These are phyloP conservation scores for Pseudorhiza aurosa DNA, from an alignment of 30 jellyfish, hydroid and myxozoan species.

Conservation along the genomic window DNA sequence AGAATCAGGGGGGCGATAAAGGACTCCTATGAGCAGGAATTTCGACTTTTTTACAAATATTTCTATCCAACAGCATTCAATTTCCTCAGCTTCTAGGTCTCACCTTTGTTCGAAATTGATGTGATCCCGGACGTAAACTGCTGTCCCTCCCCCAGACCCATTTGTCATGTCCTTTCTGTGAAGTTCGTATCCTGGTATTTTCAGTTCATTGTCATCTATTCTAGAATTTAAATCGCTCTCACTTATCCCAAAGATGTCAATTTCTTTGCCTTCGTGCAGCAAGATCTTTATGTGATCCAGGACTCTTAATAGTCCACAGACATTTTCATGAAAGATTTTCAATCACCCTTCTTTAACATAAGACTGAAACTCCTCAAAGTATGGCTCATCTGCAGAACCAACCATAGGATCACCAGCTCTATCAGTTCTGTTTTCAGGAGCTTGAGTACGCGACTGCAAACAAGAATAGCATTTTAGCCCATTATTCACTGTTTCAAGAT, in stretches of 20 bases:
- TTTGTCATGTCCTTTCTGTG: slow-evolving; percentile 46
- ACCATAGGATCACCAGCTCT: slow-evolving; percentile 22
- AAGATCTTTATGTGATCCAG: slow-evolving; percentile 40
- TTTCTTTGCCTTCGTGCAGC: slow-evolving; percentile 26
- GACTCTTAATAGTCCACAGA: slow-evolving; percentile 54
- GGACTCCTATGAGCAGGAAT: slow-evolving; percentile 45
- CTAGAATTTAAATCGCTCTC: slow-evolving; percentile 43
- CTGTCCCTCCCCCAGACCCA: slow-evolving; percentile 71
- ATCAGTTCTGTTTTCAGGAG: slow-evolving; percentile 18
- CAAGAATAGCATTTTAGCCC: slow-evolving; percentile 28
- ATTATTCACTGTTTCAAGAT: slow-evolving; percentile 11
- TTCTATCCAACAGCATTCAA: slow-evolving; percentile 51
- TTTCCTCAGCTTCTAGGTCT: slow-evolving; percentile 49
- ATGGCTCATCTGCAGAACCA: slow-evolving; percentile 19
- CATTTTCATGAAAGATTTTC: slow-evolving; percentile 51
- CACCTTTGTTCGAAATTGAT: slow-evolving; percentile 28
- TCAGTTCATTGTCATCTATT: slow-evolving; percentile 39
- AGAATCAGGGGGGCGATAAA: slow-evolving; percentile 58
- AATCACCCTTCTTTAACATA: slow-evolving; percentile 52
- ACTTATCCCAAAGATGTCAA: slow-evolving; percentile 44
- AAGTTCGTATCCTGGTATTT: slow-evolving; percentile 52
- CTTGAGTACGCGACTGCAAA: slow-evolving; percentile 21
- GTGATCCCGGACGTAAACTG: slow-evolving; percentile 64
- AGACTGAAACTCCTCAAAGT: slow-evolving; percentile 51
- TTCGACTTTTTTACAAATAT: slow-evolving; percentile 8